Evolutionary conservation across 1,140 invertebrate genomes (phyloP).

Genomic region (Drosophila takahashii): DNA sequence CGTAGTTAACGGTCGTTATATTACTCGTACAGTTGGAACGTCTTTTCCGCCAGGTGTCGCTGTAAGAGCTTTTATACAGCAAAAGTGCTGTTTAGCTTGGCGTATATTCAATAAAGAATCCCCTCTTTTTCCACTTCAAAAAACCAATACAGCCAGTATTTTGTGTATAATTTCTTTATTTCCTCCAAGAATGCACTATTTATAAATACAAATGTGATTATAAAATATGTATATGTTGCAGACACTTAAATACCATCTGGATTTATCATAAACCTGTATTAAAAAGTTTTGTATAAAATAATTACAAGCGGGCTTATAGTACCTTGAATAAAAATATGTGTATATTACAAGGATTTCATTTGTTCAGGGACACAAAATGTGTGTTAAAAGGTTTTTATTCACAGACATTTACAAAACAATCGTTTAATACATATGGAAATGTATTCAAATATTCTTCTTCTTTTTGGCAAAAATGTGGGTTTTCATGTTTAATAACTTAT

Average conservation of each 20-base stretch:
- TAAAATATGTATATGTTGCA: slow-evolving; percentile 42
- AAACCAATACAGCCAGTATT: neutral
- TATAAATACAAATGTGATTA: slow-evolving; percentile 47
- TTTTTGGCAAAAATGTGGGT: slow-evolving; percentile 31
- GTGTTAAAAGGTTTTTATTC: slow-evolving; percentile 27
- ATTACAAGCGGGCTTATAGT: slow-evolving; percentile 10
- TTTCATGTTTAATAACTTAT: slow-evolving; percentile 37
- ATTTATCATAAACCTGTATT: slow-evolving; percentile 45
- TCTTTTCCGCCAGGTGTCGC: slow-evolving; percentile 5
- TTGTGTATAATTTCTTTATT: slow-evolving; percentile 39
- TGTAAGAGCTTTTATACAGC: slow-evolving; percentile 4
- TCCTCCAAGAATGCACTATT: slow-evolving; percentile 35
- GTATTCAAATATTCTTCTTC: slow-evolving; percentile 31
- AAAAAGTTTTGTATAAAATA: slow-evolving; percentile 39
- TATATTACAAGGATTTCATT: slow-evolving; percentile 4
- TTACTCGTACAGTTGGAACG: neutral
- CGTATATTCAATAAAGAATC: neutral
- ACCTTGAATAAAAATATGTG: slow-evolving; percentile 10
- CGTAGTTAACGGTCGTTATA: neutral
- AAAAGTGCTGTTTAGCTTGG: neutral
- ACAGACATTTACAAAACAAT: slow-evolving; percentile 38
- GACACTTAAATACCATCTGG: slow-evolving; percentile 42
- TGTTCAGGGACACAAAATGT: neutral
- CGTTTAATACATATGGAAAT: slow-evolving; percentile 27
- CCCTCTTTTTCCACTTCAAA: neutral